Evolutionary conservation across 2,797 vertebrate genomes (phyloP).

Genomic region (Enteromius unitaeniatus): DNA sequence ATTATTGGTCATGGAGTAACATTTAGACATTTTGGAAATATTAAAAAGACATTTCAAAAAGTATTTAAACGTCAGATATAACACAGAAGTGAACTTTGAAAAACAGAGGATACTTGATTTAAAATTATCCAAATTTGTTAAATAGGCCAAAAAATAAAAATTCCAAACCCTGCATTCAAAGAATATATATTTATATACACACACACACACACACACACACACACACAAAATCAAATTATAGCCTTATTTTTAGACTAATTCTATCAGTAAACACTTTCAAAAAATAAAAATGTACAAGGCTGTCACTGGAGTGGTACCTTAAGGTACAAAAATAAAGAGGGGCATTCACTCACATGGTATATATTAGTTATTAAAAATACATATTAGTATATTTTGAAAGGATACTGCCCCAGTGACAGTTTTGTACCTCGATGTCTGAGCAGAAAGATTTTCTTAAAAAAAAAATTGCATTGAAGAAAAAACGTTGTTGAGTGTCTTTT

Average conservation of each 20-base stretch:
- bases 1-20: neutral
- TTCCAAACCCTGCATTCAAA: neutral
- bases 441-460: neutral
- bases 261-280: neutral
- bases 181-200: neutral
- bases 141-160: neutral
- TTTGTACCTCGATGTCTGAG: neutral
- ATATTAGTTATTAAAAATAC: no score
- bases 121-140: neutral
- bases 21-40: neutral
- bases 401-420: neutral
- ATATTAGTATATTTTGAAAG: neutral
- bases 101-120: no score
- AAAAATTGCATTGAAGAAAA: neutral
- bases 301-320: neutral
- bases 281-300: neutral
- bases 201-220: no score
- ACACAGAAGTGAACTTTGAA: neutral
- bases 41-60: neutral
- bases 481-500: neutral
- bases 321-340: neutral
- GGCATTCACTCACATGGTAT: neutral
- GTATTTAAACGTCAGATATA: neutral
- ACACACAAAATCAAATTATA: neutral
- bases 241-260: neutral